Percentiles rank a stretch among this genome's conserved stretches.
Conservation (phyloP, 2,113 vertebrate genomes). For the Accipiter virgatus region DNA sequence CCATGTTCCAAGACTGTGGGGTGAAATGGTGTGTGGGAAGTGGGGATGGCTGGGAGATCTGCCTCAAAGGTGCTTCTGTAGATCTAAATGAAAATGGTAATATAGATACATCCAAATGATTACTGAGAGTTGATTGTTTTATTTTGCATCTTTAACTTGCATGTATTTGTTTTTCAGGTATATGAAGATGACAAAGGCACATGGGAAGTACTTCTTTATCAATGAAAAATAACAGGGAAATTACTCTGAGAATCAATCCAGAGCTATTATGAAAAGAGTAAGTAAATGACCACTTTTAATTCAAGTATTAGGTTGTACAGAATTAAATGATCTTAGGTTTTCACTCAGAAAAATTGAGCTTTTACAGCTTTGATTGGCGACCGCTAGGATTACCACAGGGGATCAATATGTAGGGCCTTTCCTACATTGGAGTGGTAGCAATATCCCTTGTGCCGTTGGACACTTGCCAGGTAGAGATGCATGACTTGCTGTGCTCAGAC, state of each 20-base stretch:
- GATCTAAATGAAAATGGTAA: background rate
- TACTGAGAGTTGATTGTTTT: background rate
- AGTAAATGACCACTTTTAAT: background rate
- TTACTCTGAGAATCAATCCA: background rate
- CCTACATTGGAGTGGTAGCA: background rate
- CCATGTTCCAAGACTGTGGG: background rate
- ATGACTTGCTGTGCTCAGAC: background rate
- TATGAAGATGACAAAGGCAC: slow-evolving; percentile 32
- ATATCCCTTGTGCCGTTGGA: background rate
- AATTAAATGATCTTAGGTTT: background rate
- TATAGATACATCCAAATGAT: background rate
- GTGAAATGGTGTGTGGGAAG: background rate
- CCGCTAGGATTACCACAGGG: background rate
- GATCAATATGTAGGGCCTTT: background rate
- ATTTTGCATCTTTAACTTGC: background rate
- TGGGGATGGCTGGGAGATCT: background rate
- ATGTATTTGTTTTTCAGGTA: slow-evolving; percentile 38
- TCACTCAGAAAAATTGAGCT: rapidly evolving
- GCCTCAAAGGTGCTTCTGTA: background rate
- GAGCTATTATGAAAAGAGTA: background rate
- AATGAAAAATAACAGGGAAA: slow-evolving; percentile 14
- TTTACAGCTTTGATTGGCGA: background rate
- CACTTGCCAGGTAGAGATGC: background rate
- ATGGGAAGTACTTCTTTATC: slow-evolving; percentile 1
- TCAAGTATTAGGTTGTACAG: background rate